Conservation (phyloP, 2,797 vertebrate species). For the Phalanger gymnotis region DNA sequence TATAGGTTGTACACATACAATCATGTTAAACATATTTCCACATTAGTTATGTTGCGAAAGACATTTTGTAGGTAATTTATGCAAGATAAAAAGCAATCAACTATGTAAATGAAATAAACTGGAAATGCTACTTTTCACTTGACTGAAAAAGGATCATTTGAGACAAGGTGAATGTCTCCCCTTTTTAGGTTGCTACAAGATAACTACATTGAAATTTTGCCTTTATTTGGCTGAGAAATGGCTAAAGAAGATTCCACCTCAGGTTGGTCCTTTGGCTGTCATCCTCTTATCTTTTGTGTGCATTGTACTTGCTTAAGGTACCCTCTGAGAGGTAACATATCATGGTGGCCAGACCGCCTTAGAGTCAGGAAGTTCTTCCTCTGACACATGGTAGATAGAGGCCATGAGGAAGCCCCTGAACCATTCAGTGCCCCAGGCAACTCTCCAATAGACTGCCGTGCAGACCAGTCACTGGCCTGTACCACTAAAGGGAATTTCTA, state of each 20-base stretch:
- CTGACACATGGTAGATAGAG: background rate
- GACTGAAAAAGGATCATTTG: background rate
- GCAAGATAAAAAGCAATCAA: background rate
- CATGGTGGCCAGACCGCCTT: background rate
- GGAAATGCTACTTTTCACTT: background rate
- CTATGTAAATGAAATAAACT: background rate
- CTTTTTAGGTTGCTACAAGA: slow-evolving; percentile 90
- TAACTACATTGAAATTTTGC: slow-evolving; percentile 92
- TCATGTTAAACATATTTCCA: too few species aligned
- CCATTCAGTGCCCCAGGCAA: background rate
- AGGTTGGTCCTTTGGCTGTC: slow-evolving; percentile 83
- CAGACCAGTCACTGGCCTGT: background rate
- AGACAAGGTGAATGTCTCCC: background rate
- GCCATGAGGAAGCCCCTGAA: background rate
- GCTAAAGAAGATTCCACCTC: slow-evolving; percentile 88
- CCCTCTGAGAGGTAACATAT: background rate
- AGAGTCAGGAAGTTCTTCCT: background rate
- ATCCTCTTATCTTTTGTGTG: background rate
- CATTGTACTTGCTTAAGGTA: background rate
- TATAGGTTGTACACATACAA: too few species aligned
- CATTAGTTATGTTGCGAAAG: too few species aligned
- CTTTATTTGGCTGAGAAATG: slow-evolving; percentile 91
- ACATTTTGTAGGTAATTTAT: background rate
- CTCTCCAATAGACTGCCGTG: background rate
- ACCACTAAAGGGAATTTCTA: background rate